Conservation (phyloP, 2,888 invertebrate genomes). For the Lepidochrysops patricia region DNA sequence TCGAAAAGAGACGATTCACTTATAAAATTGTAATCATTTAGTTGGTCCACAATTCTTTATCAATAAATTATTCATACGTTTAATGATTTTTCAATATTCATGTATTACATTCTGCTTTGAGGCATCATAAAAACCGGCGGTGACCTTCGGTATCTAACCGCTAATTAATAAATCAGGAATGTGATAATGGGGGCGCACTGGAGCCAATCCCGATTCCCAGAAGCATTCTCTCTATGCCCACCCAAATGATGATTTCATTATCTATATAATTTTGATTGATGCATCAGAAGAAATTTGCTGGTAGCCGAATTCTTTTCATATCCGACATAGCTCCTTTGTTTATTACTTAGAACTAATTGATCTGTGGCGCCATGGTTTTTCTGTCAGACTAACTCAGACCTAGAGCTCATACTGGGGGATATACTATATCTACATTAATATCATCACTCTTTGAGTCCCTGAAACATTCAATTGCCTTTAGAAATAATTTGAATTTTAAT, state of each 20-base stretch:
- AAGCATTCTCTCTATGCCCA: constrained; percentile 68
- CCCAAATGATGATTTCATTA: constrained; percentile 75
- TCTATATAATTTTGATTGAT: constrained; percentile 75
- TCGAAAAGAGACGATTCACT: too few relatives aligned
- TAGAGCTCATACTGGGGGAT: constrained; percentile 34
- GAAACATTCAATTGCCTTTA: not conserved
- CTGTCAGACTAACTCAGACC: constrained; percentile 32
- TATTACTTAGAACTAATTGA: constrained; percentile 71
- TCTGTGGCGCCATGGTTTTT: constrained; percentile 68
- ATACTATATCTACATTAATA: too few relatives aligned
- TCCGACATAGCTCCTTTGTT: constrained; percentile 62
- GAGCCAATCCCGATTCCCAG: constrained; percentile 44
- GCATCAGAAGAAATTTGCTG: constrained; percentile 63
- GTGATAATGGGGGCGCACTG: constrained; percentile 61
- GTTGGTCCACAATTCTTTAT: too few relatives aligned
- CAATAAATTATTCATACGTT: not conserved
- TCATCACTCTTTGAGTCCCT: not conserved
- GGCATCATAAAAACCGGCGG: constrained; percentile 22
- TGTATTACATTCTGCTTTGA: constrained; percentile 19
- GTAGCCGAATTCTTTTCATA: constrained; percentile 64
- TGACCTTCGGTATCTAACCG: constrained; percentile 34
- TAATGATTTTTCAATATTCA: constrained; percentile 15
- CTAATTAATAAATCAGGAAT: constrained; percentile 73
- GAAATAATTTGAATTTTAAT: too few relatives aligned
- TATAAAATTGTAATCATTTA: too few relatives aligned